A percentile compares a stretch with the other conserved stretches of the same genome.
These are phyloP conservation scores for Atrichornis clamosus DNA, from an alignment of 2,113 vertebrate genomes.

Conservation along the genomic window DNA sequence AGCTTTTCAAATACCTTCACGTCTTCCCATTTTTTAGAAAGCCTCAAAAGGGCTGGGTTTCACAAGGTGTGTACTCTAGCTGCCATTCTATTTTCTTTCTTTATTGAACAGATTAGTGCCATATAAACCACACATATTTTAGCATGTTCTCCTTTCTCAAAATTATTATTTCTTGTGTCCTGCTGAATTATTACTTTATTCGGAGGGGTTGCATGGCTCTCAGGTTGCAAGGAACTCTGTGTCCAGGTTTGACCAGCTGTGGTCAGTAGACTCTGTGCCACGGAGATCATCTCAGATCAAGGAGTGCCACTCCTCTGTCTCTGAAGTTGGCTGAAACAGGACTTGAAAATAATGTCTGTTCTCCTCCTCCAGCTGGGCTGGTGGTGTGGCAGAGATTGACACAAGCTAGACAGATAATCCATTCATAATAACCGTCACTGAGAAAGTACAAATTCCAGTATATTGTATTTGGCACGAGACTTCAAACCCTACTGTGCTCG, in stretches of 20 bases:
- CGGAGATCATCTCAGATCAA: not conserved
- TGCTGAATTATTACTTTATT: not conserved
- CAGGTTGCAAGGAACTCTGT: not conserved
- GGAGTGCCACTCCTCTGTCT: not conserved
- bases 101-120: not conserved
- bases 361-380: not conserved
- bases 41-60: not conserved
- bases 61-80: too few species aligned
- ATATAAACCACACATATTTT: not conserved
- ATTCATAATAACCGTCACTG: not conserved
- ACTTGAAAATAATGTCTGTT: not conserved
- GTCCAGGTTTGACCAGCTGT: not conserved
- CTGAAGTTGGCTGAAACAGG: not conserved
- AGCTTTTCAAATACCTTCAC: not conserved
- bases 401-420: not conserved
- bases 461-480: not conserved
- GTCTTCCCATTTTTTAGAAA: not conserved
- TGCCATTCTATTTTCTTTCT: not conserved
- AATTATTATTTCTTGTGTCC: not conserved
- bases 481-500: not conserved
- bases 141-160: not conserved
- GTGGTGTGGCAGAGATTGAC: not conserved
- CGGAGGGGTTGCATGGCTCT: not conserved
- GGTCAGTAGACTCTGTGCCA: not conserved
- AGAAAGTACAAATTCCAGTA: not conserved